Evolutionary conservation across 92 coral and sea anemone species (phyloP).

Genomic region (Metridium senile): DNA sequence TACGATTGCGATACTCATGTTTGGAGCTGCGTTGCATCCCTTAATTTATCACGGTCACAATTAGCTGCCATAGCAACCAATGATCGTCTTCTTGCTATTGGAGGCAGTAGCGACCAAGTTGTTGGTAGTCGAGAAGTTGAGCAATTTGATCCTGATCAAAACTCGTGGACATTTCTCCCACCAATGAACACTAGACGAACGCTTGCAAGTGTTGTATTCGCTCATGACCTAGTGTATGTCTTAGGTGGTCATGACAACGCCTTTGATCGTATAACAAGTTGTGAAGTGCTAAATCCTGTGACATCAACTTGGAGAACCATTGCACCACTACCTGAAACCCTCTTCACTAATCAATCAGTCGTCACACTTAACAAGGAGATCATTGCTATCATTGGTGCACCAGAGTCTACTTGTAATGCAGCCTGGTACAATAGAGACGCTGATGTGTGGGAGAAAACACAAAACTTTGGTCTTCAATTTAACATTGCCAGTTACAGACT

Average conservation of each 20-base stretch:
- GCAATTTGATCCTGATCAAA: constrained; percentile 46
- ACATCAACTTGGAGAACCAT: constrained; percentile 54
- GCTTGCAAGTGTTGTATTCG: constrained; percentile 43
- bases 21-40: constrained; percentile 62
- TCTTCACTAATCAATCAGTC: constrained; percentile 40
- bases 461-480: constrained; percentile 28
- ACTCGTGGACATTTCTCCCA: constrained; percentile 63
- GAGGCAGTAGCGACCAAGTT: constrained; percentile 57
- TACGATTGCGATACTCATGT: constrained; percentile 55
- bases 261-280: constrained; percentile 33
- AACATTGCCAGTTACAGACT: constrained; percentile 53
- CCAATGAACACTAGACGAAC: constrained; percentile 60
- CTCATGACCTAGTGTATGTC: constrained; percentile 56
- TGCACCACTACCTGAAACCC: constrained; percentile 49
- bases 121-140: constrained; percentile 52
- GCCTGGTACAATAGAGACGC: constrained; percentile 50
- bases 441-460: constrained; percentile 56
- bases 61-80: constrained; percentile 65
- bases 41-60: constrained; percentile 58
- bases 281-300: constrained; percentile 53
- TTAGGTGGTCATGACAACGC: constrained; percentile 55
- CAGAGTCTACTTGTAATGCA: constrained; percentile 34
- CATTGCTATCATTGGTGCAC: constrained; percentile 38
- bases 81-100: constrained; percentile 56
- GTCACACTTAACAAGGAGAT: constrained; percentile 57